Evolutionary conservation across 2,797 vertebrate species (phyloP), one percentile per base, ranked within the genome.

Genomic region (Sebastes wilsoni): DNA sequence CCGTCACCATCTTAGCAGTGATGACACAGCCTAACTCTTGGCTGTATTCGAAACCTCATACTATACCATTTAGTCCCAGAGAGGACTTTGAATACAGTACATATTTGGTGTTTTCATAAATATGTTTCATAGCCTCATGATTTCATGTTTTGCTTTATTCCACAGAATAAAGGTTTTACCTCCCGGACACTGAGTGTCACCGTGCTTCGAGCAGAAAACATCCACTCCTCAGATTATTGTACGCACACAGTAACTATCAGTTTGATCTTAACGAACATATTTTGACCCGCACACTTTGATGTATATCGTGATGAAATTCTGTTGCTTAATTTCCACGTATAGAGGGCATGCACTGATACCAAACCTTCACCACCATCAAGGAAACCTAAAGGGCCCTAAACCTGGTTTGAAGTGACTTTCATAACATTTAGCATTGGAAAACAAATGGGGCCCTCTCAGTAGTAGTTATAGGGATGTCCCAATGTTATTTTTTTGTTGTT

Each of bases 121-220:
- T 27, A 5, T 23, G 13, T 64, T 10, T 27, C 16, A 64, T 18
- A 22, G 9, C 6, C 27, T 58, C 1, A 27, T 42, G 12, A 13
- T 13, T 66, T 30, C 54, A 18, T 67, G n/a, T 61, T 10, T 32
- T 64, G 28, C 25, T 56, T 58, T 42, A 3, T 32, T 75, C 27
- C 66, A 18, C 55, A 82, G 70, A 58, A 14, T 10, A 14, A 56
- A 12, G 8, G 6, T 2, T n/a, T 60, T 5, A 27, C 55, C 9
- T 61, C 8, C 20, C 32, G 61, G 55, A 74, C 18, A 2, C 34
- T 83, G 46, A 58, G 10, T n/a, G 81, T 83, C 55, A 74, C 77
- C 5, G 7, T 86, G 2, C 32, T 80, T 14, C 46, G 69, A 64
- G 84, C 74, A 27, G 55, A 83, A 36, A 55, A 70, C 56, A 64